Conservation (phyloP, 2,888 invertebrate genomes). For the Tiphia femorata region DNA sequence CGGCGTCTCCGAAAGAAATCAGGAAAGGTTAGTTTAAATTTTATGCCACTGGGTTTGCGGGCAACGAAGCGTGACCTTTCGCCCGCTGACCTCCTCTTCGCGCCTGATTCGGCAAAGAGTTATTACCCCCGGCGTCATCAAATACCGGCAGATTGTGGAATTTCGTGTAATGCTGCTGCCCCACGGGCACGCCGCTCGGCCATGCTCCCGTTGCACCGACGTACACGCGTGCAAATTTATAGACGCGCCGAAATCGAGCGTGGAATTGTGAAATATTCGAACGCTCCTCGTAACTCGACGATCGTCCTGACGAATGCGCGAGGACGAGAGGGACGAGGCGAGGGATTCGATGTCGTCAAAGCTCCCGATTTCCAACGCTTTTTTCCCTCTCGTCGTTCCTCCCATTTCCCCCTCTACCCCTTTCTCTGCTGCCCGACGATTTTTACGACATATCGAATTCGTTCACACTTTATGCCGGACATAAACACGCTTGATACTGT, state of each 20-base stretch:
- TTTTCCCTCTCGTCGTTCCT: constrained; percentile 1
- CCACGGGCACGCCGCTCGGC: constrained; percentile 8
- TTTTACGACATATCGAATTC: constrained; percentile 15
- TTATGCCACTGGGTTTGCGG: no score
- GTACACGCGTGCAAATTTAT: constrained; percentile 31
- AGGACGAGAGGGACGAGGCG: not conserved
- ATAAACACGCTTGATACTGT: constrained; percentile 1
- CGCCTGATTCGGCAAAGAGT: constrained; percentile 23
- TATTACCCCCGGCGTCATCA: constrained; percentile 28
- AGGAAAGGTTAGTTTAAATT: no score
- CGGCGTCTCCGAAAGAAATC: no score
- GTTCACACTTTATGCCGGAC: constrained; percentile 11
- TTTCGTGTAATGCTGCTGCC: constrained; percentile 34
- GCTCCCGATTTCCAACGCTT: no score
- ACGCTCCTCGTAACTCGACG: constrained; percentile 25
- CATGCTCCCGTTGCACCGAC: no score
- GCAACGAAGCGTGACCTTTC: constrained; percentile 14
- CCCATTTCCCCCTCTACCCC: not conserved
- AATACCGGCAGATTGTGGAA: constrained; percentile 26
- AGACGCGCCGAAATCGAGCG: constrained; percentile 30
- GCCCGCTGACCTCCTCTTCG: constrained; percentile 12
- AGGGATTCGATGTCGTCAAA: constrained; percentile 20
- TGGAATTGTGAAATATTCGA: constrained; percentile 40
- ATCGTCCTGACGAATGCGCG: constrained; percentile 11
- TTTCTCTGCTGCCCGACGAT: not conserved